Evolutionary conservation across 2,113 vertebrate species (phyloP).

Genomic region (Tinamus guttatus): DNA sequence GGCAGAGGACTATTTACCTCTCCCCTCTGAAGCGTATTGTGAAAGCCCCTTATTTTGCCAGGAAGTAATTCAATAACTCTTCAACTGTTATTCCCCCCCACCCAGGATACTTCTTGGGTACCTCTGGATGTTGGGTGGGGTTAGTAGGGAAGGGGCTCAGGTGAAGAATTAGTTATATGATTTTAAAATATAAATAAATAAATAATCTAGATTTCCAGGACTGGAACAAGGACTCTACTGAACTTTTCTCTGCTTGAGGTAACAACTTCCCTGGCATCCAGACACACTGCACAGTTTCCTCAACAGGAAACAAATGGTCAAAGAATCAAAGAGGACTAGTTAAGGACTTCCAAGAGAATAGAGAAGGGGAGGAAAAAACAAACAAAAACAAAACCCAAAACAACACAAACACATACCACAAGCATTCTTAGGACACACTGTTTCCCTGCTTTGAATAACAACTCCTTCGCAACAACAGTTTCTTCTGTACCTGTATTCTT

Average conservation of each 20-base stretch:
- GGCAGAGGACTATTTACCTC: background rate
- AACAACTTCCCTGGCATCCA: constrained; percentile 25
- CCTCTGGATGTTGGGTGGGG: accelerated
- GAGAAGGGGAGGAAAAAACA: background rate
- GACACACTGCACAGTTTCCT: constrained; percentile 28
- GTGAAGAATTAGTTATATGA: background rate
- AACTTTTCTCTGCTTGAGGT: constrained; percentile 3
- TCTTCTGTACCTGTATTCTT: background rate
- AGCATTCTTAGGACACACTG: background rate
- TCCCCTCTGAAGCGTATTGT: background rate
- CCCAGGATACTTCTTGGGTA: background rate
- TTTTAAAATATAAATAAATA: too few species aligned
- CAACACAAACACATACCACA: too few species aligned
- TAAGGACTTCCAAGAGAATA: background rate
- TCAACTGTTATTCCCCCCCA: background rate
- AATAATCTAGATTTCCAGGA: background rate
- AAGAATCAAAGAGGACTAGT: constrained; percentile 41
- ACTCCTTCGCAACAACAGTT: background rate
- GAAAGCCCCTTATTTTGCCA: background rate
- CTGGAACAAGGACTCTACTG: background rate
- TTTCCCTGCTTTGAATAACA: background rate
- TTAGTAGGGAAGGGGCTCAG: background rate
- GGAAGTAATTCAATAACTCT: background rate
- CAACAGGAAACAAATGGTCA: constrained; percentile 44
- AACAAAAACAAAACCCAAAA: background rate